A percentile compares a stretch with the other conserved stretches of the same genome.
These are phyloP conservation scores for Botrylloides violaceus DNA, from an alignment of 23 tunicate species.

Conservation along the genomic window DNA sequence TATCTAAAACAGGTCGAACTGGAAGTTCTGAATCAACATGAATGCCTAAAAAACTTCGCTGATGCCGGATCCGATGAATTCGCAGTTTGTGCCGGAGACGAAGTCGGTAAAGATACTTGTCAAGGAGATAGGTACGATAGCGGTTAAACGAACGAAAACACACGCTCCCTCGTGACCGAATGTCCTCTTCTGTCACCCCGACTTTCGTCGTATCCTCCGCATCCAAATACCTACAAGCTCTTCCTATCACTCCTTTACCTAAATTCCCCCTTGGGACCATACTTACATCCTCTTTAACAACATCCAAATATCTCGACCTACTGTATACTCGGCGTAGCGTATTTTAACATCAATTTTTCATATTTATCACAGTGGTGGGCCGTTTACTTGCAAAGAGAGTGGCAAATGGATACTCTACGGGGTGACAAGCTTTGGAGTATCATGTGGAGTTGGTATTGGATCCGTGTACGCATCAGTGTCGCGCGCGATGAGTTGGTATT, in stretches of 20 bases:
- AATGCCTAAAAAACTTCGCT: background rate
- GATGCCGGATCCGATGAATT: background rate
- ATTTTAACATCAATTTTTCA: background rate
- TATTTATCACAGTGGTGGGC: conserved; percentile 7
- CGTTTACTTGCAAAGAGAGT: conserved; percentile 10
- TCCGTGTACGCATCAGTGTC: conserved; percentile 15
- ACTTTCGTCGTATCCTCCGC: too few species aligned
- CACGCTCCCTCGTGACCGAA: too few species aligned
- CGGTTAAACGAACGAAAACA: too few species aligned
- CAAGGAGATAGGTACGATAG: conserved; percentile 24
- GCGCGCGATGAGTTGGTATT: background rate
- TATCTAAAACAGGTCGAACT: conserved; percentile 11
- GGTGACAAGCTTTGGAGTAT: conserved; percentile 1
- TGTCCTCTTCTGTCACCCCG: too few species aligned
- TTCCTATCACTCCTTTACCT: too few species aligned
- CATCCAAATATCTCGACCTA: too few species aligned
- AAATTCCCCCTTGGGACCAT: too few species aligned
- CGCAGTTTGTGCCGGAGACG: conserved; percentile 5
- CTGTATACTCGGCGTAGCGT: too few species aligned
- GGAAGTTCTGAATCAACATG: background rate
- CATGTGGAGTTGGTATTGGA: background rate
- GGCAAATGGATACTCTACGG: conserved; percentile 11
- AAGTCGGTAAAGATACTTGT: conserved; percentile 8
- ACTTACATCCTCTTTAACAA: too few species aligned
- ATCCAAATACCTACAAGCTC: too few species aligned